These are phyloP conservation scores for Sinotaia quadrata DNA, from an alignment of 2,888 invertebrate species.

Conservation along the genomic window DNA sequence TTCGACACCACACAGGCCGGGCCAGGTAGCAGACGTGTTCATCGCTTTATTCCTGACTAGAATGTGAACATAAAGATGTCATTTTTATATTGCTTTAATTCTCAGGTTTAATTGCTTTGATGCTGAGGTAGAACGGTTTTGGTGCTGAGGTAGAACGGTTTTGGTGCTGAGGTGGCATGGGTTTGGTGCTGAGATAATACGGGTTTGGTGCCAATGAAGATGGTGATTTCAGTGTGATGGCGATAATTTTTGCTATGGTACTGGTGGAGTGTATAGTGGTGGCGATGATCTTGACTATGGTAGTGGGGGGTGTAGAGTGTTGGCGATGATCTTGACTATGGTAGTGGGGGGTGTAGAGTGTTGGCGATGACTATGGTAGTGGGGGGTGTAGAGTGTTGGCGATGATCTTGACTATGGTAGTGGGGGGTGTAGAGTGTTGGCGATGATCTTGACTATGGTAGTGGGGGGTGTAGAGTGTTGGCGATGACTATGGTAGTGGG, in stretches of 20 bases:
- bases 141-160: background rate
- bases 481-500: background rate
- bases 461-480: background rate
- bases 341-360: background rate
- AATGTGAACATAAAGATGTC: too few species aligned
- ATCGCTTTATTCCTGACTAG: background rate
- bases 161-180: background rate
- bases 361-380: background rate
- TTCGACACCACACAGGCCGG: constrained; percentile 35
- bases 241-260: background rate
- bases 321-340: background rate
- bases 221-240: background rate
- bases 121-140: too few species aligned
- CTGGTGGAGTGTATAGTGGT: too few species aligned
- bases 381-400: background rate
- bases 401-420: background rate
- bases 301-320: background rate
- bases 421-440: background rate
- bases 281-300: background rate
- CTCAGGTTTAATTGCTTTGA: too few species aligned
- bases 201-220: background rate
- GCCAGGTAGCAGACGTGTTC: constrained; percentile 43
- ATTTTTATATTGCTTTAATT: too few species aligned
- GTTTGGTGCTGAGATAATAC: too few species aligned
- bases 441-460: background rate